Evolutionary conservation across 2,888 invertebrate genomes (phyloP).

Genomic region (Muscina levida): DNA sequence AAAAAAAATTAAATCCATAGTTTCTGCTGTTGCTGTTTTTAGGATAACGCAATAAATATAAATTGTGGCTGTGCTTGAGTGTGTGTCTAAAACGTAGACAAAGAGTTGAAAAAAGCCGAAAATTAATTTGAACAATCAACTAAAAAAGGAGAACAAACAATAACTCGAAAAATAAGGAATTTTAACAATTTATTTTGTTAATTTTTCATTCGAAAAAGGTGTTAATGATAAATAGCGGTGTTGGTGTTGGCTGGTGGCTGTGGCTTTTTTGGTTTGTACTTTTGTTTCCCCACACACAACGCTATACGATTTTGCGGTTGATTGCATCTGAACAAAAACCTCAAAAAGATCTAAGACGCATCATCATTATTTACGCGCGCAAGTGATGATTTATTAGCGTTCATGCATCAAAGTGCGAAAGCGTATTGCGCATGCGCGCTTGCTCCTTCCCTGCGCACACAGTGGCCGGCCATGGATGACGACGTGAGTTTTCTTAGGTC

Average conservation of each 20-base stretch:
- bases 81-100: not conserved
- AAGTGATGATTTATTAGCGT: constrained; percentile 66
- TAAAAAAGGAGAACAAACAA: not conserved
- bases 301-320: constrained; percentile 24
- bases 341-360: constrained; percentile 36
- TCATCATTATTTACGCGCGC: constrained; percentile 44
- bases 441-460: not conserved
- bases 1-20: not conserved
- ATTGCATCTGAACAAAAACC: constrained; percentile 36
- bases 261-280: not conserved
- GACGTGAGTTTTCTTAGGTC: not conserved
- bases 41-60: not conserved
- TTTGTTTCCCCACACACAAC: not conserved
- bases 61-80: no score
- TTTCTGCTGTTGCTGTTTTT: no score
- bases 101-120: no score
- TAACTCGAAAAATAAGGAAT: not conserved
- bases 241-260: not conserved
- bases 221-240: constrained; percentile 31
- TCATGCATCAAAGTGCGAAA: constrained; percentile 65
- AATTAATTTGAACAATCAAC: not conserved
- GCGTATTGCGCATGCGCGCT: constrained; percentile 26
- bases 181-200: constrained; percentile 37
- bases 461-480: not conserved
- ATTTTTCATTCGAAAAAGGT: constrained; percentile 31